phyloP scores from a whole-genome alignment of 2,113 vertebrate genomes.

The Nothobranchius furzeri region DNA sequence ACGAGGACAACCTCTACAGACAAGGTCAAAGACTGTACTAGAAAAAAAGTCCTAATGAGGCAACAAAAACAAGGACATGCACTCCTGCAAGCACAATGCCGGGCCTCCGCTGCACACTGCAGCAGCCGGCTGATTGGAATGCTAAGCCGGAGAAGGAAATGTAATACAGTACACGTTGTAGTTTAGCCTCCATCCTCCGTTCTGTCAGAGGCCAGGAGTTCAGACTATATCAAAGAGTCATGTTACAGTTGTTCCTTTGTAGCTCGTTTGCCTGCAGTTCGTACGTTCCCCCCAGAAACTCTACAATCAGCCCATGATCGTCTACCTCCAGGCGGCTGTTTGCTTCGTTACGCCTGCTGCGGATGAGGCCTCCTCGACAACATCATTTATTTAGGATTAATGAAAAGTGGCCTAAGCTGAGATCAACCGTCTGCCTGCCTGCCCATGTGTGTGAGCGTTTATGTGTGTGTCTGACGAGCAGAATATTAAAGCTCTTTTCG shows the following conservation, averaged over 20 bases:
- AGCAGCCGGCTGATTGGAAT: slow-evolving; percentile 40
- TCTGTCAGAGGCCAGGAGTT: slow-evolving; percentile 49
- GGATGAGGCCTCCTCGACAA: slow-evolving; percentile 37
- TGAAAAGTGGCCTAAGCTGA: slow-evolving; percentile 64
- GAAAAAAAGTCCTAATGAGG: slow-evolving; percentile 1
- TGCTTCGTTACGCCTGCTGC: slow-evolving; percentile 41
- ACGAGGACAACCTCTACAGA: not conserved
- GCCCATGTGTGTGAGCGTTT: slow-evolving; percentile 13
- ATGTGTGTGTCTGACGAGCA: slow-evolving; percentile 22
- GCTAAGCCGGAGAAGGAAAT: slow-evolving; percentile 17
- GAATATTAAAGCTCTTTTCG: slow-evolving; percentile 59
- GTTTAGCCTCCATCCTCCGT: slow-evolving; percentile 30
- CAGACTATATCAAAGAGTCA: slow-evolving; percentile 55
- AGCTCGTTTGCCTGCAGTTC: slow-evolving; percentile 28
- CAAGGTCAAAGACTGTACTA: slow-evolving; percentile 2
- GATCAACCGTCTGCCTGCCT: slow-evolving; percentile 25
- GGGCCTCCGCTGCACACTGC: slow-evolving; percentile 9
- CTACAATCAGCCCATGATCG: slow-evolving; percentile 45
- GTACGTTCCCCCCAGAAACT: slow-evolving; percentile 42
- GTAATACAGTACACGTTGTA: slow-evolving; percentile 5
- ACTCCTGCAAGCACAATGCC: slow-evolving; percentile 1
- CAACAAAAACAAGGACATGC: slow-evolving; percentile 15
- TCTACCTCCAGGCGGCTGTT: slow-evolving; percentile 47
- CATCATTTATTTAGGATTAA: slow-evolving; percentile 74
- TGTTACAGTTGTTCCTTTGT: slow-evolving; percentile 47